These are phyloP conservation scores for Phaetusa simplex DNA, from an alignment of 2,113 vertebrate species.

Conservation along the genomic window DNA sequence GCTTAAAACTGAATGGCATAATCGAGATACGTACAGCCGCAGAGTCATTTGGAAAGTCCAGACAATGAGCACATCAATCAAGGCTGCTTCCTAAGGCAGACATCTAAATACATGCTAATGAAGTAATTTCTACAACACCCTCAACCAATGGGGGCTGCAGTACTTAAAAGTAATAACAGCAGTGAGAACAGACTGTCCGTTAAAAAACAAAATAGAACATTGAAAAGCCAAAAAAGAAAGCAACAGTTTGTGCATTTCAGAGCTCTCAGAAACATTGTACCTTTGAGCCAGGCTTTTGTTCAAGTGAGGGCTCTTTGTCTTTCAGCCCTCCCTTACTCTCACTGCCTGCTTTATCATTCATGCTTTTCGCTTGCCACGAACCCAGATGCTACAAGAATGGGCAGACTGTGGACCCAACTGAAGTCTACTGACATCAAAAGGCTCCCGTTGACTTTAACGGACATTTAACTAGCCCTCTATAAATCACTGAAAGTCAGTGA, in stretches of 20 bases:
- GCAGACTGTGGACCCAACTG: neutral
- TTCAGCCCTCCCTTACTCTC: neutral
- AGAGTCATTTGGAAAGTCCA: neutral
- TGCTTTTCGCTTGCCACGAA: neutral
- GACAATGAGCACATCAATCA: slow-evolving; percentile 30
- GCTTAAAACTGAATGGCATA: neutral
- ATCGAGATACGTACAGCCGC: neutral
- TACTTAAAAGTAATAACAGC: neutral
- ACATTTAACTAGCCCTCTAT: neutral
- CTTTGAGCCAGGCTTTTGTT: slow-evolving; percentile 27
- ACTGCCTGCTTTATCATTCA: neutral
- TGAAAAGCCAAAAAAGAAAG: slow-evolving; percentile 20
- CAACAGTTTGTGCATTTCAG: slow-evolving; percentile 17
- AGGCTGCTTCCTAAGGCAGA: slow-evolving; percentile 6
- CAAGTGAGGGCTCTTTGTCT: neutral
- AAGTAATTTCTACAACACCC: neutral
- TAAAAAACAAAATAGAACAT: neutral
- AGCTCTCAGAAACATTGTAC: neutral
- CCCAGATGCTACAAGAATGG: neutral
- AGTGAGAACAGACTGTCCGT: neutral
- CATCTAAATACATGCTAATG: slow-evolving; percentile 25
- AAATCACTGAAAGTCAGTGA: slow-evolving; percentile 2
- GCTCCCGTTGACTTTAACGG: neutral
- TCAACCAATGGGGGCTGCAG: neutral
- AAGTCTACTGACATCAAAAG: slow-evolving; percentile 20